Evolutionary conservation across 2,888 invertebrate species (phyloP), one percentile per base, ranked within the genome.

Genomic region (Drosophila subsilvestris): DNA sequence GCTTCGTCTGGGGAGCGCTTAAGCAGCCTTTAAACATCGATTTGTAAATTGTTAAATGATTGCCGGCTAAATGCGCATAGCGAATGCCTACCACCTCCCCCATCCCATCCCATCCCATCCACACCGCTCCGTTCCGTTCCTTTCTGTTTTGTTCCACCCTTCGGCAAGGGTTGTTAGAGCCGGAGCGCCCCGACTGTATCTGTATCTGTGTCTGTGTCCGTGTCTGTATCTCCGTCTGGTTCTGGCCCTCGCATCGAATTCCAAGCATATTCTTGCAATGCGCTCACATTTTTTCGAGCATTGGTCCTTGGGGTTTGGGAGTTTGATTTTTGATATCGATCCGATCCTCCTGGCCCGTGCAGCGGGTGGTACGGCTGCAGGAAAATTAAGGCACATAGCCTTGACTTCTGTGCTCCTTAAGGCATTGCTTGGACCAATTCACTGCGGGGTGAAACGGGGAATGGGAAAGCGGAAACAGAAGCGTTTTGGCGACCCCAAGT

Each of bases 11-110:
- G 22, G 32, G 14, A 60, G 32, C 74, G 60, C 54, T 86, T 74
- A 80, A 87, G 79, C 74, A 78, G 77, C 84, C 88, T 82, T 90
- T 90, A 91, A 91, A 89, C 79, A 88, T 89, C 90, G 90, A 91
- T 91, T 91, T 90, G 90, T 85, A 87, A 90, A 90, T 90, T 89
- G 90, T 84, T 83, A 88, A 88, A 87, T 80, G 90, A 90, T 90
- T 89, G 84, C 84, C 76, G 81, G 78, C 85, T 88, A 89, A 89
- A 89, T 84, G 86, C 83, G 86, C 89, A 86, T 84, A 54, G 79
- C 86, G 81, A 86, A 86, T 88, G 89, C 66, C 32, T 59, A 63
- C 57, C 59, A 49, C 48, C 51, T 14, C 49, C 51, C 48, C 58
- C 20, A 20, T 2, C 20, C 22, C 22, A 22, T 22, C 22, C 22